A percentile compares a stretch with the other conserved stretches of the same genome.
These are phyloP conservation scores for Hydrozoanthus tunicans DNA, from an alignment of 64 coral and sea anemone species.

Conservation along the genomic window DNA sequence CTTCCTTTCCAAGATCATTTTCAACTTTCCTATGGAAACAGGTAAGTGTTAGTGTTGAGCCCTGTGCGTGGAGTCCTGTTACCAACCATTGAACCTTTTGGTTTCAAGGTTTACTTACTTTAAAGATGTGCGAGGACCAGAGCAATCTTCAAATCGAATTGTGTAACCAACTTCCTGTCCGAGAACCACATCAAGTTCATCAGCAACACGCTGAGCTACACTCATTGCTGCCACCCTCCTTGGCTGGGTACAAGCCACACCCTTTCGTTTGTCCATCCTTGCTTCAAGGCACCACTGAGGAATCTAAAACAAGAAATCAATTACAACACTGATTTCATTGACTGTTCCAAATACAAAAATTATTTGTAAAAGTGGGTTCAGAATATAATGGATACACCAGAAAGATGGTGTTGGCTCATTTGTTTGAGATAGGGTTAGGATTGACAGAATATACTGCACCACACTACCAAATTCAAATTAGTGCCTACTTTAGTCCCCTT, in stretches of 20 bases:
- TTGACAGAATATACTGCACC: too few relatives aligned
- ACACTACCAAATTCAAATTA: too few relatives aligned
- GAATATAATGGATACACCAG: too few relatives aligned
- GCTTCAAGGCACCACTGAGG: conserved; percentile 98
- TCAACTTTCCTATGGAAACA: too few relatives aligned
- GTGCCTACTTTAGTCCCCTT: too few relatives aligned
- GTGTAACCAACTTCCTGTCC: conserved; percentile 99
- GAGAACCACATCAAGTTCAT: conserved; percentile 91
- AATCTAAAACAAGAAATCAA: conserved; percentile 64
- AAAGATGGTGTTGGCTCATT: too few relatives aligned
- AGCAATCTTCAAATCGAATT: conserved; percentile 99
- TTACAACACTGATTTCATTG: too few relatives aligned
- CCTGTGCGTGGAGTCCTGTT: not conserved
- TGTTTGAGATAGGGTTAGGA: too few relatives aligned
- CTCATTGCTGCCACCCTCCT: conserved; percentile 98
- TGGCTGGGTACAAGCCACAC: conserved; percentile 95
- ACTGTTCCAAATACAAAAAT: too few relatives aligned
- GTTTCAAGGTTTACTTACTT: conserved; percentile 61
- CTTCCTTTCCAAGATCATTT: too few relatives aligned
- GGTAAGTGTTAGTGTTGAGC: not conserved
- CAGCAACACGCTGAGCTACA: conserved; percentile 97
- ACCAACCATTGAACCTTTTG: not conserved
- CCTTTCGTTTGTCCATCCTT: conserved; percentile 87
- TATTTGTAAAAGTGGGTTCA: too few relatives aligned
- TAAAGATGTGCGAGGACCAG: conserved; percentile 82